Evolutionary conservation across 2,888 invertebrate species (phyloP).

Genomic region (Phania funesta): DNA sequence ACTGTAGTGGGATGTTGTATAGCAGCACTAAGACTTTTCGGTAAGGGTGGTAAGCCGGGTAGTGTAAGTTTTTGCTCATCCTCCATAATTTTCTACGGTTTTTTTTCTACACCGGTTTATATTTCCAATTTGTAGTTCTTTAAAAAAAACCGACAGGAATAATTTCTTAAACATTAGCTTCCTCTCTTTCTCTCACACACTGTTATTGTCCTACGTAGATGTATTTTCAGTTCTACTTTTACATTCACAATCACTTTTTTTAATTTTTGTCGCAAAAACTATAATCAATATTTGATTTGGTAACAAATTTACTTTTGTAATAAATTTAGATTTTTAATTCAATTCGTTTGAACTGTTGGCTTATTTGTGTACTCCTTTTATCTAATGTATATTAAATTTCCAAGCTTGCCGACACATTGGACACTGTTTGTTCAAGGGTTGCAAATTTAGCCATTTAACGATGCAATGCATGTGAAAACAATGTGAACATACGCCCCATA

Average conservation of each 20-base stretch:
- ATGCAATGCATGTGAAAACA: conserved; percentile 99
- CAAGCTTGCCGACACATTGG: conserved; percentile 99
- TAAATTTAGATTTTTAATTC: conserved; percentile 18
- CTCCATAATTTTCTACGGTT: conserved; percentile 49
- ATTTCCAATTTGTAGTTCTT: conserved; percentile 9
- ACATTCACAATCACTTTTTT: conserved; percentile 22
- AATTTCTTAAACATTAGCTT: background rate
- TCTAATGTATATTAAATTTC: conserved; percentile 93
- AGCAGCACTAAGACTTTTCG: conserved; percentile 92
- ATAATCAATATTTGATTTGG: conserved; percentile 40
- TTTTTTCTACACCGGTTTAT: too few species aligned
- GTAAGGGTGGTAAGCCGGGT: conserved; percentile 89
- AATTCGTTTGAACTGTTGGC: conserved; percentile 5
- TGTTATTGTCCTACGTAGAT: conserved; percentile 13
- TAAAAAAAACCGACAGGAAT: background rate
- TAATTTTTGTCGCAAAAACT: background rate
- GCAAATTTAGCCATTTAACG: conserved; percentile 98
- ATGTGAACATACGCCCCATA: conserved; percentile 99
- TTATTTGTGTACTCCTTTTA: background rate
- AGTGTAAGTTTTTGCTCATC: conserved; percentile 67
- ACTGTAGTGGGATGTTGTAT: conserved; percentile 68
- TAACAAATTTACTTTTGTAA: background rate
- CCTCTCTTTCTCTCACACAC: conserved; percentile 24
- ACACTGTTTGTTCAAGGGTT: conserved; percentile 91
- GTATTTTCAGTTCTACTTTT: conserved; percentile 2